Conservation (phyloP, 2,888 invertebrate genomes). For the Tetranychus piercei region DNA sequence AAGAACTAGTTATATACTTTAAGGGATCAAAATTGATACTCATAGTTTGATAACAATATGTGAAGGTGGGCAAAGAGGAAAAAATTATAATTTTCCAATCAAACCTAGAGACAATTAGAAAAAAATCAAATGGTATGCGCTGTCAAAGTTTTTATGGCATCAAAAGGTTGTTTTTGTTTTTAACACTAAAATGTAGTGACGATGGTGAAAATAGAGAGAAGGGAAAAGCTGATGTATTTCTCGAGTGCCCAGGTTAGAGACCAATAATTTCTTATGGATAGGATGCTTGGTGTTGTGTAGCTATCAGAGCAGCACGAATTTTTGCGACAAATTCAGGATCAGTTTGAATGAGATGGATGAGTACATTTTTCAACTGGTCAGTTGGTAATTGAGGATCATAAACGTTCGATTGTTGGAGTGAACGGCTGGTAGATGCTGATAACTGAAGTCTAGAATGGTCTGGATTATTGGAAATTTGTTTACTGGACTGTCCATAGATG, state of each 20-base stretch:
- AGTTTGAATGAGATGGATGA: slow-evolving; percentile 19
- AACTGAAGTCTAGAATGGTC: background rate
- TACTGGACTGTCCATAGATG: background rate
- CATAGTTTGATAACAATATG: too few species aligned
- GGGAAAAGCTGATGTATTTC: background rate
- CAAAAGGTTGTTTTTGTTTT: background rate
- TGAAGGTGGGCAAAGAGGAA: too few species aligned
- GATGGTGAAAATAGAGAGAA: background rate
- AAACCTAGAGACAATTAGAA: too few species aligned
- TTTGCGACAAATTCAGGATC: slow-evolving; percentile 20
- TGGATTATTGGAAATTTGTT: background rate
- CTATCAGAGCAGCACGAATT: slow-evolving; percentile 17
- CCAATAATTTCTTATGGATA: background rate
- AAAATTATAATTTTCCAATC: too few species aligned
- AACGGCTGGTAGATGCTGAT: background rate
- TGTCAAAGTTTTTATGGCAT: background rate
- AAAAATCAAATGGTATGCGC: background rate
- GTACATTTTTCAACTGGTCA: slow-evolving; percentile 20
- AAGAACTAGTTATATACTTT: too few species aligned
- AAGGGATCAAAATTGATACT: too few species aligned
- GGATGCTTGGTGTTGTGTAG: background rate
- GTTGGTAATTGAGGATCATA: slow-evolving; percentile 11
- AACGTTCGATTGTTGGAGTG: background rate
- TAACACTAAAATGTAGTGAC: background rate
- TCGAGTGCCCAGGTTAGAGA: background rate